These are phyloP conservation scores for Drosophila formosana DNA, from an alignment of 2,888 invertebrate genomes.

Conservation along the genomic window DNA sequence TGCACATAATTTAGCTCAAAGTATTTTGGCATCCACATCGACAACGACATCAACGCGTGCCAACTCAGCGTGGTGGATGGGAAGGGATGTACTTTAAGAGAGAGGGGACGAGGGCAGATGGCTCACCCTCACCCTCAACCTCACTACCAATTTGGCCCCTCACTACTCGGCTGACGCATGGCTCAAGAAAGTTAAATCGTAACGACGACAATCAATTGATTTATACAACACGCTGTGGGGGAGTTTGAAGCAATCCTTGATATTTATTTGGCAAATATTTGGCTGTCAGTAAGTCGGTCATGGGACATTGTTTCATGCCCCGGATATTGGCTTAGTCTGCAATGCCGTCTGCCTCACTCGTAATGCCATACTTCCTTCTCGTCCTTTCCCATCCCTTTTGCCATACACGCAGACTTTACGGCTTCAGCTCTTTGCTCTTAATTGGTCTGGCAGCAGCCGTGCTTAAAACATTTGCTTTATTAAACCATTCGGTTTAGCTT, in stretches of 20 bases:
- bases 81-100: background rate
- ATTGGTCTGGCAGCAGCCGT: slow-evolving; percentile 53
- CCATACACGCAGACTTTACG: slow-evolving; percentile 19
- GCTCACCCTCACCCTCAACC: slow-evolving; percentile 31
- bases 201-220: slow-evolving; percentile 75
- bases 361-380: background rate
- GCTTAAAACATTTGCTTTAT: slow-evolving; percentile 55
- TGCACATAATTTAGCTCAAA: slow-evolving; percentile 68
- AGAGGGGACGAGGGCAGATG: background rate
- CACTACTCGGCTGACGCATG: slow-evolving; percentile 34
- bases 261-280: slow-evolving; percentile 79
- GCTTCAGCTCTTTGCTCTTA: slow-evolving; percentile 39
- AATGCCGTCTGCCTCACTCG: slow-evolving; percentile 26
- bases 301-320: slow-evolving; percentile 55
- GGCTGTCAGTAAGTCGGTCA: slow-evolving; percentile 59
- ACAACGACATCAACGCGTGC: slow-evolving; percentile 62
- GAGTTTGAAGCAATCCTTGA: slow-evolving; percentile 42
- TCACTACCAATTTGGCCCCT: slow-evolving; percentile 21
- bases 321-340: slow-evolving; percentile 61
- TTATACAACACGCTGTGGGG: slow-evolving; percentile 54
- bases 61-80: slow-evolving; percentile 36
- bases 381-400: background rate
- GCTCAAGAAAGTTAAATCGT: slow-evolving; percentile 63
- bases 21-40: slow-evolving; percentile 52
- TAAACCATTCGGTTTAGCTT: slow-evolving; percentile 39